Conservation (phyloP, 2,888 invertebrate genomes). For the Drosophila formosana region DNA sequence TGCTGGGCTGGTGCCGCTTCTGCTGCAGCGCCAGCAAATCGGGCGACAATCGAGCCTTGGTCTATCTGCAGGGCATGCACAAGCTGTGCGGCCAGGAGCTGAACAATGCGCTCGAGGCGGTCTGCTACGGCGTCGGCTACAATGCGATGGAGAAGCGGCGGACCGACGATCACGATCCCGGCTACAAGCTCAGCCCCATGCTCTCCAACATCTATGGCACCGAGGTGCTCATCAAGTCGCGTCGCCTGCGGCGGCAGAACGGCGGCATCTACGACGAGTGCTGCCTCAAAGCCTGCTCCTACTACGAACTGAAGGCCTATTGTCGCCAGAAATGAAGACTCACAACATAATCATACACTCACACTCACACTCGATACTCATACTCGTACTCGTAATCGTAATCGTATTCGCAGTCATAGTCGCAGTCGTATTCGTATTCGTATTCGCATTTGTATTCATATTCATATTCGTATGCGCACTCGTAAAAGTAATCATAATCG, state of each 20-base stretch:
- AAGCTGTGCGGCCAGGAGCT: slow-evolving; percentile 70
- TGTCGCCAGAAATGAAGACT: slow-evolving; percentile 51
- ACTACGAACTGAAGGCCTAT: slow-evolving; percentile 66
- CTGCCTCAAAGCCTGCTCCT: slow-evolving; percentile 68
- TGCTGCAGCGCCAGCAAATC: slow-evolving; percentile 16
- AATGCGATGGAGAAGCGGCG: slow-evolving; percentile 50
- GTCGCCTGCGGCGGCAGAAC: slow-evolving; percentile 46
- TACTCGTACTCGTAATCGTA: slow-evolving; percentile 13
- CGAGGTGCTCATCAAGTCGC: slow-evolving; percentile 66
- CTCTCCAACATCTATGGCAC: slow-evolving; percentile 59
- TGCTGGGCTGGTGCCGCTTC: slow-evolving; percentile 19
- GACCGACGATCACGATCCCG: background rate
- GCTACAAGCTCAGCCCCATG: slow-evolving; percentile 50
- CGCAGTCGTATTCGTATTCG: slow-evolving; percentile 3
- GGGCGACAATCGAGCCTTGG: slow-evolving; percentile 28
- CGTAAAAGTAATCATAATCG: slow-evolving; percentile 49
- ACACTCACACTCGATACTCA: slow-evolving; percentile 8
- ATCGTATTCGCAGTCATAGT: slow-evolving; percentile 10
- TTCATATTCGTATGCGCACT: slow-evolving; percentile 20
- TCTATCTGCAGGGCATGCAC: slow-evolving; percentile 47
- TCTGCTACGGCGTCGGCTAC: slow-evolving; percentile 65
- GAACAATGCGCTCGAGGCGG: slow-evolving; percentile 60
- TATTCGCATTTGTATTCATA: slow-evolving; percentile 19
- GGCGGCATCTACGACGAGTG: slow-evolving; percentile 74
- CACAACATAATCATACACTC: slow-evolving; percentile 2